Percentiles rank a stretch among this genome's conserved stretches.
Conservation (phyloP, 2,888 invertebrate species). For the Hermaeophaga mercurialis region DNA sequence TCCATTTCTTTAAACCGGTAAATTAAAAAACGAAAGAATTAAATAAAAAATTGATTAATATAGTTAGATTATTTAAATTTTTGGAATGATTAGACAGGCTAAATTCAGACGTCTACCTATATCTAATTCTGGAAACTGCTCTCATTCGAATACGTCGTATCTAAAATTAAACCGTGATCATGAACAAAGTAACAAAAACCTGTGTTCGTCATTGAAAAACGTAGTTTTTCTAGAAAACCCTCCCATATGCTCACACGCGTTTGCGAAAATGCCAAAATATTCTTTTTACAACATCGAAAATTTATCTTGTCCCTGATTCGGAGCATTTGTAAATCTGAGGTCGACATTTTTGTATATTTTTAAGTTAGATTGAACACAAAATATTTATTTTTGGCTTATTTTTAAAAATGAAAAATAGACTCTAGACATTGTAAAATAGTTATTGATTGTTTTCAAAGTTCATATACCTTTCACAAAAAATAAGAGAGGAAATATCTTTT, state of each 20-base stretch:
- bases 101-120: slow-evolving; percentile 5
- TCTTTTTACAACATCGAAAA: neutral
- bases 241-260: neutral
- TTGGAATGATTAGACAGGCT: slow-evolving; percentile 7
- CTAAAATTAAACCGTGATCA: slow-evolving; percentile 18
- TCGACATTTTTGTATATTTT: neutral
- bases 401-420: too few species aligned
- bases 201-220: neutral
- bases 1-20: too few species aligned
- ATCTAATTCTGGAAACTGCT: slow-evolving; percentile 23
- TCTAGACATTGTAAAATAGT: too few species aligned
- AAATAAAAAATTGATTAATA: too few species aligned
- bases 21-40: too few species aligned
- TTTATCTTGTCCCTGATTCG: neutral
- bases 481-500: too few species aligned
- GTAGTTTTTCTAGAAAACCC: neutral
- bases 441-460: too few species aligned
- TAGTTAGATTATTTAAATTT: too few species aligned
- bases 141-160: slow-evolving; percentile 10
- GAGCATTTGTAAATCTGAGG: neutral
- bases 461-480: too few species aligned
- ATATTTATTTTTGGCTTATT: neutral
- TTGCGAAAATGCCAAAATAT: slow-evolving; percentile 5
- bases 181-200: slow-evolving; percentile 13
- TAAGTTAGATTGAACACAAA: neutral